Evolutionary conservation across 2,113 vertebrate genomes (phyloP).

Genomic region (Clinocottus analis): DNA sequence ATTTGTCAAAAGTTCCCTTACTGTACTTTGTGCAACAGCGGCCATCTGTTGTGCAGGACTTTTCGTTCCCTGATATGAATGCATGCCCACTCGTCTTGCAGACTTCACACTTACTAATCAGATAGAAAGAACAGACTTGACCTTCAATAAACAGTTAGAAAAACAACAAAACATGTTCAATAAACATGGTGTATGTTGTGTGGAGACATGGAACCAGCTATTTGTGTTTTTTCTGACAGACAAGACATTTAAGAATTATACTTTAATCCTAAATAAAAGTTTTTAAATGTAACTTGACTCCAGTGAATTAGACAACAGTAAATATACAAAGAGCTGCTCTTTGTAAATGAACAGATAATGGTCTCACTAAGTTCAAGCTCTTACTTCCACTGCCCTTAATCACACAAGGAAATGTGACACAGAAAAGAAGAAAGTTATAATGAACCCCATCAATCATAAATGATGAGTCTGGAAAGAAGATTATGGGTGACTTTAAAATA

Average conservation of each 20-base stretch:
- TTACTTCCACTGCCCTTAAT: constrained; percentile 25
- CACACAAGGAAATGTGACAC: constrained; percentile 25
- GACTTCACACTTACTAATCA: constrained; percentile 56
- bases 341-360: neutral
- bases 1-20: constrained; percentile 29
- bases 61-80: constrained; percentile 37
- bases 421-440: constrained; percentile 21
- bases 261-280: neutral
- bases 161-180: constrained; percentile 38
- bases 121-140: constrained; percentile 19
- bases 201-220: neutral
- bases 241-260: neutral
- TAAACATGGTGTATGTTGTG: neutral
- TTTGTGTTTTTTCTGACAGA: neutral
- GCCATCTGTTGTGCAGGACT: constrained; percentile 63
- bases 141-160: constrained; percentile 17
- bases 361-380: neutral
- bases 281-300: neutral
- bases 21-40: constrained; percentile 19
- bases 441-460: constrained; percentile 37
- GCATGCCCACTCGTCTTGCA: constrained; percentile 52
- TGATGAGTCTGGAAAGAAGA: constrained; percentile 20
- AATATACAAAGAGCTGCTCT: neutral
- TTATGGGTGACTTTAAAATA: neutral
- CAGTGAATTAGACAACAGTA: neutral